Conservation (phyloP, 2,888 invertebrate genomes). For the Argynnis bischoffii region DNA sequence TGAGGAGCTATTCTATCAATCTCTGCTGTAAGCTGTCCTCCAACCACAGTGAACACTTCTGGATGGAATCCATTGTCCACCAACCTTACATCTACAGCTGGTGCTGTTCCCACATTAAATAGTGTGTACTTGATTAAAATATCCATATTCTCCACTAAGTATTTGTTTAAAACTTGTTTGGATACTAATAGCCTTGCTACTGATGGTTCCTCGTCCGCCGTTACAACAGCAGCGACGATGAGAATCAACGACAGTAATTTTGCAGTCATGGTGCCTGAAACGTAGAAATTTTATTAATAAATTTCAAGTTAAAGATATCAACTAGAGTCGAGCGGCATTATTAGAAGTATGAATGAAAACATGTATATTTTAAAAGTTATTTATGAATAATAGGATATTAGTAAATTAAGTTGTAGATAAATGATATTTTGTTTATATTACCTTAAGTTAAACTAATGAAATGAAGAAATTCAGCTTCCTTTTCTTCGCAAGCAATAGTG, state of each 20-base stretch:
- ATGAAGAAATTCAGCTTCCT: conserved; percentile 36
- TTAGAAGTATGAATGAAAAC: conserved; percentile 31
- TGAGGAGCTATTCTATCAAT: conserved; percentile 96
- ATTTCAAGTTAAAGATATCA: not conserved
- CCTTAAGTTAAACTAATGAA: conserved; percentile 43
- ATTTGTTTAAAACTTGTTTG: conserved; percentile 97
- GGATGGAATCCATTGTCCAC: conserved; percentile 96
- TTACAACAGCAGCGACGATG: conserved; percentile 69
- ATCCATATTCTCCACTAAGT: conserved; percentile 97
- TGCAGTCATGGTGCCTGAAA: conserved; percentile 71
- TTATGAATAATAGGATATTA: conserved; percentile 15
- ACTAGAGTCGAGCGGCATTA: not conserved
- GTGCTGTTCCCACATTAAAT: conserved; percentile 95
- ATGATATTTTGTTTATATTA: conserved; percentile 35
- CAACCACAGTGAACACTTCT: conserved; percentile 94
- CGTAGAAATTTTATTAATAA: conserved; percentile 30
- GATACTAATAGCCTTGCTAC: conserved; percentile 93
- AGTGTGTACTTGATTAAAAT: conserved; percentile 96
- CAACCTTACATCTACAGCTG: conserved; percentile 94
- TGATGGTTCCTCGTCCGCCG: conserved; percentile 86
- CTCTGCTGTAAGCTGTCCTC: conserved; percentile 91
- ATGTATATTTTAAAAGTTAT: conserved; percentile 4
- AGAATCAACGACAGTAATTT: conserved; percentile 74
- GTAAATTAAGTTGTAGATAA: not conserved
- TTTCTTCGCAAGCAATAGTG: conserved; percentile 41